Conservation (phyloP, 2,113 vertebrate species). For the Trachemys scripta region DNA sequence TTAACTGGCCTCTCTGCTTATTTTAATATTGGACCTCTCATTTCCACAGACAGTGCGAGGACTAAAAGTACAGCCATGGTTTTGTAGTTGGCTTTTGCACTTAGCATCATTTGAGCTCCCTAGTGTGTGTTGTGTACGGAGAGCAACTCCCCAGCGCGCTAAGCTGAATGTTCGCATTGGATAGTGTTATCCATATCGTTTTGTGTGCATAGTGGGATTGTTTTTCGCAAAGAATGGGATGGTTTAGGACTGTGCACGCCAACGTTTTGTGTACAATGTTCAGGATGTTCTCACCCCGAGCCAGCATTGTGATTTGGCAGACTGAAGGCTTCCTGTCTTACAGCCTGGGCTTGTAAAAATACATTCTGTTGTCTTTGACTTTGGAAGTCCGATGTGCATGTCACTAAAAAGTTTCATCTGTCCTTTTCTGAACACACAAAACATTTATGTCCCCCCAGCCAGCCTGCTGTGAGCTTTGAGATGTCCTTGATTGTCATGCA, state of each 20-base stretch:
- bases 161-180: not conserved
- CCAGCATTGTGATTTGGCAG: rapidly evolving
- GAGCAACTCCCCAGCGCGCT: not conserved
- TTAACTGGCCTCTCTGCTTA: not conserved
- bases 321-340: rapidly evolving
- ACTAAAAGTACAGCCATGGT: not conserved
- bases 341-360: not conserved
- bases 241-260: not conserved
- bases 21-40: not conserved
- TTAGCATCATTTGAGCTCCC: too few species aligned
- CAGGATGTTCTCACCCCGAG: not conserved
- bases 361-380: not conserved
- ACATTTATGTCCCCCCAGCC: not conserved
- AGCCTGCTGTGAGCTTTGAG: not conserved
- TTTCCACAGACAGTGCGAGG: not conserved
- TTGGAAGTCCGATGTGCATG: not conserved
- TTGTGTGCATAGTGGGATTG: not conserved
- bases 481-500: rapidly evolving
- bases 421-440: not conserved
- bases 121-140: not conserved
- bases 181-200: not conserved
- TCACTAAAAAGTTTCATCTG: not conserved
- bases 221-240: not conserved
- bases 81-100: not conserved
- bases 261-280: not conserved